A percentile compares a stretch with the other conserved stretches of the same genome.
phyloP scores from a whole-genome alignment of 1,140 invertebrate species.

The Melitaea cinxia region DNA sequence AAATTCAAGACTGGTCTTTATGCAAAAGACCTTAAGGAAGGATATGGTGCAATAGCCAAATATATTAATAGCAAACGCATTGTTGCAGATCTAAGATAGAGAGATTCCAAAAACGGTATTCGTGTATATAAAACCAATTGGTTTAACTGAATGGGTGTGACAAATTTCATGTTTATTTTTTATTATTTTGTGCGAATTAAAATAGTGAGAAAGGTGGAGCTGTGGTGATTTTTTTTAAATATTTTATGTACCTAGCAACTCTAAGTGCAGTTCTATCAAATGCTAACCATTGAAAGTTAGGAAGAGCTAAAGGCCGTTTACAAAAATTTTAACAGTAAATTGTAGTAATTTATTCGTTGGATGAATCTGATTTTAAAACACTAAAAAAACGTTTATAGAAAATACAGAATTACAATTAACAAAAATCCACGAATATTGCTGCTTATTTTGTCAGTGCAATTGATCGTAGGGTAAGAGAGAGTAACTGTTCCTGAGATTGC shows the following conservation, averaged over 20 bases:
- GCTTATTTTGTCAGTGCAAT: slow-evolving; percentile 27
- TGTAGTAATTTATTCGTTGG: too few relatives aligned
- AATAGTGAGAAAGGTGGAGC: slow-evolving; percentile 1
- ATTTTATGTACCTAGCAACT: slow-evolving; percentile 13
- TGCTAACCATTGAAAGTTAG: too few relatives aligned
- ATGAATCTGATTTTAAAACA: too few relatives aligned
- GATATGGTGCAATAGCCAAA: slow-evolving; percentile 11
- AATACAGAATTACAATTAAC: too few relatives aligned
- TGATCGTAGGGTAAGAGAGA: slow-evolving; percentile 45
- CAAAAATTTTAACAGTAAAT: too few relatives aligned
- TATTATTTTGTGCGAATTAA: slow-evolving; percentile 14
- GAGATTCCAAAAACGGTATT: slow-evolving; percentile 48
- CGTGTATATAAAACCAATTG: slow-evolving; percentile 49
- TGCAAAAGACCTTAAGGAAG: slow-evolving; percentile 6
- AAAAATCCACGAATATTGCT: not conserved
- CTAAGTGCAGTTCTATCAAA: too few relatives aligned
- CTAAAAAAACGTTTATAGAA: too few relatives aligned
- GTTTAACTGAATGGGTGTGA: slow-evolving; percentile 42
- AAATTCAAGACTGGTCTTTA: slow-evolving; percentile 30
- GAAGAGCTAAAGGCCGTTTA: too few relatives aligned
- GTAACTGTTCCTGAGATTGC: slow-evolving; percentile 60
- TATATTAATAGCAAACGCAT: slow-evolving; percentile 30
- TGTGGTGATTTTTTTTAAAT: not conserved
- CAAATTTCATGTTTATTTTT: slow-evolving; percentile 46
- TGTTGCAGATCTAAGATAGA: slow-evolving; percentile 42